Conservation (phyloP, 2,888 invertebrate species). For the Loripinus fragilis region DNA sequence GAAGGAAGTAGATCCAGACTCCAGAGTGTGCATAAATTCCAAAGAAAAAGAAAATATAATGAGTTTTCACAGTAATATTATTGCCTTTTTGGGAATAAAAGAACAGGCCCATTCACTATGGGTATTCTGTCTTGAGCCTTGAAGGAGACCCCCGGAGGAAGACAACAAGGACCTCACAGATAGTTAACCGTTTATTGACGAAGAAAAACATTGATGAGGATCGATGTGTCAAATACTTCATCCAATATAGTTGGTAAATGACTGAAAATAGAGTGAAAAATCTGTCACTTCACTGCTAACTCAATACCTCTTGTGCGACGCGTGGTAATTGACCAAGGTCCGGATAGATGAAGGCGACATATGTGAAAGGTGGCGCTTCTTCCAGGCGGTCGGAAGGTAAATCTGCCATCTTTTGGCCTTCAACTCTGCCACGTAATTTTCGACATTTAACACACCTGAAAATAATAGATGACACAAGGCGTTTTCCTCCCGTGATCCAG, state of each 20-base stretch:
- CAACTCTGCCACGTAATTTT: slow-evolving; percentile 40
- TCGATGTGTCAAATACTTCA: neutral
- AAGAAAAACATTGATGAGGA: neutral
- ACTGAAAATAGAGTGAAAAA: neutral
- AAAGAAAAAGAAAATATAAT: too few relatives aligned
- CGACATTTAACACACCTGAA: slow-evolving; percentile 39
- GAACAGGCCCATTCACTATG: too few relatives aligned
- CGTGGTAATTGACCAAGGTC: slow-evolving; percentile 37
- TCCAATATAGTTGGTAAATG: neutral
- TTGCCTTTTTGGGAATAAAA: too few relatives aligned
- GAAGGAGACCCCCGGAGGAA: neutral
- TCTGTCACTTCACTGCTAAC: neutral
- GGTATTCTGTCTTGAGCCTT: neutral
- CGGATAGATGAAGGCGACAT: slow-evolving; percentile 47
- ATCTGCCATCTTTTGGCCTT: slow-evolving; percentile 53
- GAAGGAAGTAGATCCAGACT: too few relatives aligned
- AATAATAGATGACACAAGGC: slow-evolving; percentile 44
- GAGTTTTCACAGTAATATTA: too few relatives aligned
- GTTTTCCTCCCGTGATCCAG: slow-evolving; percentile 54
- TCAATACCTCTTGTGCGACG: slow-evolving; percentile 38
- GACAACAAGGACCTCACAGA: neutral
- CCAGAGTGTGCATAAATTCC: too few relatives aligned
- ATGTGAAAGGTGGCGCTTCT: slow-evolving; percentile 51
- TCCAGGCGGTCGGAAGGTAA: slow-evolving; percentile 44
- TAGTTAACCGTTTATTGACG: slow-evolving; percentile 8